Base-by-base conservation (phyloP, 2,797 vertebrate genomes). In the Tachyglossus aculeatus region DNA sequence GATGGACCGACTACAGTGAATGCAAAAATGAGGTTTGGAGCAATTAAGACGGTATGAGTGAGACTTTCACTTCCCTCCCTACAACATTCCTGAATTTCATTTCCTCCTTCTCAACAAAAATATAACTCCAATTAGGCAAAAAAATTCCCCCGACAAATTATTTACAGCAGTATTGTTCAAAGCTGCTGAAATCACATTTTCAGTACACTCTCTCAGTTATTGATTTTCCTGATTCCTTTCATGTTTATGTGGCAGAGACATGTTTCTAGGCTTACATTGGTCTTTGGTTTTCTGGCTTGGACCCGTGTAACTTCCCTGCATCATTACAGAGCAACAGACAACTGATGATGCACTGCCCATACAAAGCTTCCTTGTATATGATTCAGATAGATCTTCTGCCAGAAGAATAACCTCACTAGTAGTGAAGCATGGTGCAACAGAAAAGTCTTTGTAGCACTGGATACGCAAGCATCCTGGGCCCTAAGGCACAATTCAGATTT, bases 311-410 rank as follows among this genome's bases (percentile, higher is more conserved):
- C 73, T 63, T 63, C 67, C 69, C 52, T 64, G 59, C 53, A 36
- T 71, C 75, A 75, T 73, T 69, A n/a, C 51, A 10, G 19, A 73
- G 45, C 56, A 75, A 87, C 38, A 67, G 52, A 67, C 73, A 41
- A 74, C 50, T 81, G 71, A 75, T 73, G 66, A 76, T 80, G 29
- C n/a, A 48, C 52, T 72, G 29, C 39, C 7, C 41, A 47, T 43
- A 87, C 76, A 87, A 85, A 80, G 71, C 59, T 76, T 67, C 76
- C 50, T 81, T 87, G 76, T 85, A 41, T 61, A 18, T 61, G 71
- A 74, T 74, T 78, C 80, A 80, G 76, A 85, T 64, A 80, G 82
- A 87, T 81, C 82, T 64, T 66, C 78, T 81, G 80, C 78, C 82
- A 87, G 78, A 82, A 79, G 52, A 78, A 76, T 71, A 87, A 81